Base-by-base conservation (phyloP, 2,888 invertebrate genomes). In the Drosophila diplacantha region DNA sequence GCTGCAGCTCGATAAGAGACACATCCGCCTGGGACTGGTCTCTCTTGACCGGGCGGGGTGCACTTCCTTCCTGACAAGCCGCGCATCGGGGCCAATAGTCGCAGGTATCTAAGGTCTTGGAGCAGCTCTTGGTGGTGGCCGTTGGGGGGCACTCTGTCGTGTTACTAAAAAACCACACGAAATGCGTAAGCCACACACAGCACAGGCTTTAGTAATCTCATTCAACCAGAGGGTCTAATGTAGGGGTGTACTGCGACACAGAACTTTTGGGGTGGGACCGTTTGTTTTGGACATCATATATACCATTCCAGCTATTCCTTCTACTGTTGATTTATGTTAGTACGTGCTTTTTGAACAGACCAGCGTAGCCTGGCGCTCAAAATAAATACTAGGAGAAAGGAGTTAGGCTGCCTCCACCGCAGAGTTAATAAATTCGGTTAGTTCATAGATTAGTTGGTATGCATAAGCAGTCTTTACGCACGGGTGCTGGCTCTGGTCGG, bases 71-170 rank as follows among this genome's bases (percentile, higher is more conserved):
- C 59, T 80, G 67, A 20, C 84, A 85, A 7, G 85, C 78, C 18
- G 80, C 83, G 73, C 88, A 88, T 35, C 87, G 82, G 16, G 92
- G 92, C 92, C 92, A 92, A 86, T 91, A 92, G 74, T 91, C 91
- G 79, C 92, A 92, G 12, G 90, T 90, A 65, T 54, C 70, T 37
- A 59, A 53, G 29, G 63, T 73, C 50, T 77, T 79, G 46, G 61
- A 64, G 56, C 65, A 67, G 51, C 73, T 77, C 39, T 71, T 72
- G 29, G 61, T 72, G 55, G 65, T 65, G 18, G 49, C 37, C 35
- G 64, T 64, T 11, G 31, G 5, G 16, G 20, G 44, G 29, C 16
- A 18, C 26, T 53, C 34, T n/a, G 34, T 31, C 12, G 24, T 64
- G 26, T 37, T 46, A n/a, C 65, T 66, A 47, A 9, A 57, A 52